Conservation (phyloP, 2,797 vertebrate species). For the Chloroceryle inda region DNA sequence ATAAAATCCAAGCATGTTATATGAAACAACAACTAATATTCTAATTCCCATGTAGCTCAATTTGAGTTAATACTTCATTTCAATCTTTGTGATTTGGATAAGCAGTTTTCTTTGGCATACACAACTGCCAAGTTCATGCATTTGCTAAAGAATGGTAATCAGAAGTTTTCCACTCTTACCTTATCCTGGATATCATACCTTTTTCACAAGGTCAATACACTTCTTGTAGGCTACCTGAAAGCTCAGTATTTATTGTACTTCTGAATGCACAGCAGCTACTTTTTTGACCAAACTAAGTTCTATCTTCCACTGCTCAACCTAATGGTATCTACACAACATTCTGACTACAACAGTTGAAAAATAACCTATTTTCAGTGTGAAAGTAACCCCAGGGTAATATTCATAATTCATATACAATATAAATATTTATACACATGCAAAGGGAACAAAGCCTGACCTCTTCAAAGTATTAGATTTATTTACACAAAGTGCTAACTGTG, state of each 20-base stretch:
- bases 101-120: background rate
- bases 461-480: conserved; percentile 24
- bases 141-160: background rate
- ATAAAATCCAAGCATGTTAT: background rate
- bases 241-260: background rate
- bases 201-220: background rate
- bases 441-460: background rate
- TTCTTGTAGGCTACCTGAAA: background rate
- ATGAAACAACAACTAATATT: background rate
- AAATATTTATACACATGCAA: conserved; percentile 56
- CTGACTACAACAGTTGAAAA: conserved; percentile 28
- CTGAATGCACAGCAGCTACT: background rate
- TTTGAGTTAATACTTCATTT: background rate
- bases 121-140: background rate
- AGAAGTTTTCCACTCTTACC: background rate
- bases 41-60: background rate
- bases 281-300: conserved; percentile 13
- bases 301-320: background rate
- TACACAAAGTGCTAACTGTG: background rate
- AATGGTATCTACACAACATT: background rate
- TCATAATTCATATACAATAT: conserved; percentile 47
- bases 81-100: background rate
- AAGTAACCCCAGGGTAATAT: conserved; percentile 49
- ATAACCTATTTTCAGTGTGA: conserved; percentile 51
- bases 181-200: background rate